These are phyloP conservation scores for Incurvaria masculella DNA, from an alignment of 2,888 invertebrate genomes.

Conservation along the genomic window DNA sequence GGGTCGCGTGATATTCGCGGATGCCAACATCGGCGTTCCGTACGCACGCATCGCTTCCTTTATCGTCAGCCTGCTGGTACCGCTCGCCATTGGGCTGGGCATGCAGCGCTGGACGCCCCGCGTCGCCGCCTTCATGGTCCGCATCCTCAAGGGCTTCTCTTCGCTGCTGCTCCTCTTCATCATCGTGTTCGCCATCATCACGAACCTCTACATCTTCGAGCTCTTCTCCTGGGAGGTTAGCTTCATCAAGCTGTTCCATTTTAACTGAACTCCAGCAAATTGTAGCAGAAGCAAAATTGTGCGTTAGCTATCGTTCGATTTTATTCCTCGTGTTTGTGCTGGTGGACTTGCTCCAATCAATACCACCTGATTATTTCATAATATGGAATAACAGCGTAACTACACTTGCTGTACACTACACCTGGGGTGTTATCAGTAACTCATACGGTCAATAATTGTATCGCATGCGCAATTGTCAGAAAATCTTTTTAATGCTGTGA, in stretches of 20 bases:
- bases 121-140: constrained; percentile 66
- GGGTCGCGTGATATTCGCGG: constrained; percentile 71
- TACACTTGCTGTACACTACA: too few species aligned
- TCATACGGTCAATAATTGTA: too few species aligned
- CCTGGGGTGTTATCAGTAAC: too few species aligned
- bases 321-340: constrained; percentile 9
- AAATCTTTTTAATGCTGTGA: too few species aligned
- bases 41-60: constrained; percentile 72
- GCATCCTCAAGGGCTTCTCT: constrained; percentile 82
- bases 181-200: constrained; percentile 79
- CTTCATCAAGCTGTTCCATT: too few species aligned
- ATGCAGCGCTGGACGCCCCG: constrained; percentile 70
- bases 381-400: not conserved
- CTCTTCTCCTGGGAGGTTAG: constrained; percentile 85
- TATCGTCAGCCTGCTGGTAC: constrained; percentile 73
- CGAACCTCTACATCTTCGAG: constrained; percentile 85
- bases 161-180: constrained; percentile 77
- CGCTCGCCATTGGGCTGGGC: constrained; percentile 54
- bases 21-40: constrained; percentile 71
- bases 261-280: too few species aligned
- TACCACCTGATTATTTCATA: not conserved
- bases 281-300: too few species aligned
- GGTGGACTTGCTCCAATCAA: not conserved
- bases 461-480: too few species aligned
- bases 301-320: too few species aligned